Base-by-base conservation (phyloP, 2,113 vertebrate genomes). In the Camelus dromedarius region DNA sequence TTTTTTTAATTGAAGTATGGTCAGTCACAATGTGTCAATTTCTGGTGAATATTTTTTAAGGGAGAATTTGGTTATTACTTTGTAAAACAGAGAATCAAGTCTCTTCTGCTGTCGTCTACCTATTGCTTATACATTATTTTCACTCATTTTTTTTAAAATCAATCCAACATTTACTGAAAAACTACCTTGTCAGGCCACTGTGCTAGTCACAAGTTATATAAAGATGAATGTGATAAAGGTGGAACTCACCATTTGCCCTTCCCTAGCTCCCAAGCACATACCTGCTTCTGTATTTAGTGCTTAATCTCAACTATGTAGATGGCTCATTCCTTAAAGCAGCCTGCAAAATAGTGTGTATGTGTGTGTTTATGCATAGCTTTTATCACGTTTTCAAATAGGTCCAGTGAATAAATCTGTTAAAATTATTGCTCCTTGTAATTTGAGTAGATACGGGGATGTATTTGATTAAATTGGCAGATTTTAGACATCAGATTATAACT, bases 401-500 rank as follows among this genome's bases (percentile, higher is more conserved):
- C 35, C 56, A 82, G 15, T 52, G 9, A 73, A 69, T 60, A 62
- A 83, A 42, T 50, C 6, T 91, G 76, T 82, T 73, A 32, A 38
- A 87, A 93, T 85, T 67, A 66, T n/a, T 90, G 8, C 38, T 93
- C 3, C 38, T 89, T 26, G 26, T 72, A 67, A 73, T 79, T 76
- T 95, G 69, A 96, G 13, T 64, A 83, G 26, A 70, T 54, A 58
- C 11, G 14, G 18, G 35, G 5, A 5, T 75, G 11, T 42, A 24
- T 95, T 93, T 83, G 48, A 93, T 87, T 95, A 83, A 89, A 79
- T 13, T 82, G 67, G 30, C 62, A 87, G 46, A 80, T 72, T 86
- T 93, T 93, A 89, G 20, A 87, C 10, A 35, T 66, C 26, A 80
- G 8, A 38, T 95, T 95, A 83, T 0, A 90, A 7, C 9, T 69